These are phyloP conservation scores for Opisthocomus hoazin DNA, from an alignment of 2,113 vertebrate species.

Conservation along the genomic window DNA sequence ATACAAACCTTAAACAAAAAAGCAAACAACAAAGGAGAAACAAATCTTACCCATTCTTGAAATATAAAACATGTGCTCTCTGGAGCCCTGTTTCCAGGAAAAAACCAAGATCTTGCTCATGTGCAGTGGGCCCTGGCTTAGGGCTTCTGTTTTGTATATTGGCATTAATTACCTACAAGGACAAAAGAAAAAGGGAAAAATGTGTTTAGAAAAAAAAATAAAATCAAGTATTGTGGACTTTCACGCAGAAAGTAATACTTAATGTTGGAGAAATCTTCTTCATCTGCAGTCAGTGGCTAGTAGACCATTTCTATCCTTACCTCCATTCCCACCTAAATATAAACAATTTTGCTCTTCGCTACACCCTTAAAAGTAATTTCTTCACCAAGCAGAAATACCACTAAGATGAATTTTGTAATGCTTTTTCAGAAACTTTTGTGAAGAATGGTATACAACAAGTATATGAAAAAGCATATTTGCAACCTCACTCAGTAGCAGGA, in stretches of 20 bases:
- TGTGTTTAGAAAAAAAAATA: not conserved
- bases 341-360: not conserved
- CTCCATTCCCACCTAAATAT: not conserved
- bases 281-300: not conserved
- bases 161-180: conserved; percentile 80
- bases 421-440: not conserved
- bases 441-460: not conserved
- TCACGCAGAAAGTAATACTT: not conserved
- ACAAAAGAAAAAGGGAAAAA: not conserved
- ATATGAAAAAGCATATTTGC: not conserved
- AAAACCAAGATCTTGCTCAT: conserved; percentile 96
- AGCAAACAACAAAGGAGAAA: not conserved
- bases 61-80: conserved; percentile 96
- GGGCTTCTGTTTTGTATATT: conserved; percentile 97
- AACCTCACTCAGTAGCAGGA: not conserved
- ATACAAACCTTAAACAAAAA: not conserved
- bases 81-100: conserved; percentile 98
- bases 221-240: not conserved
- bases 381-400: not conserved
- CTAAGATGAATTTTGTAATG: not conserved
- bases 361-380: not conserved
- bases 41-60: conserved; percentile 91
- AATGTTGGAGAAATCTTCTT: not conserved
- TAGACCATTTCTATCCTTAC: not conserved
- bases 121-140: conserved; percentile 88